A percentile compares a stretch with the other conserved stretches of the same genome.
Conservation (phyloP, 2,888 invertebrate species). For the Netelia fuscicornis region DNA sequence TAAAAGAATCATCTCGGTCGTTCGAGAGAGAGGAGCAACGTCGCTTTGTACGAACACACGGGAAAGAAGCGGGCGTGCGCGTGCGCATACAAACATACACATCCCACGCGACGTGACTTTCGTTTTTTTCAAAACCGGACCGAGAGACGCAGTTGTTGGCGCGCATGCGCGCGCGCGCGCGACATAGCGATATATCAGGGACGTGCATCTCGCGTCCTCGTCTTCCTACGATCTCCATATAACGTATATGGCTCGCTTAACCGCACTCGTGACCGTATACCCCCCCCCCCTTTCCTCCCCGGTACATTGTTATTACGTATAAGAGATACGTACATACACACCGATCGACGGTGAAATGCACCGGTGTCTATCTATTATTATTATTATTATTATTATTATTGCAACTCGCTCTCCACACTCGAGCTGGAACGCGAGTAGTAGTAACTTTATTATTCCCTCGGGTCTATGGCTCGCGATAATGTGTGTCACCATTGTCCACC, state of each 20-base stretch:
- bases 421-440: not conserved
- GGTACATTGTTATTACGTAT: slow-evolving; percentile 14
- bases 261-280: not conserved
- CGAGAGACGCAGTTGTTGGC: not conserved
- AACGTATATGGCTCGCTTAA: not conserved
- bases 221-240: slow-evolving; percentile 25
- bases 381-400: slow-evolving; percentile 8
- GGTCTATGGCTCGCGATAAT: slow-evolving; percentile 22
- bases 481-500: slow-evolving; percentile 41
- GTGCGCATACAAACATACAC: slow-evolving; percentile 4
- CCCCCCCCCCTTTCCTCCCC: not conserved
- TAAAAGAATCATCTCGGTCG: not conserved
- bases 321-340: not conserved
- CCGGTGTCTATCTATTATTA: not conserved
- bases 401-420: not conserved
- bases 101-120: slow-evolving; percentile 44
- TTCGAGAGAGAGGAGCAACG: not conserved
- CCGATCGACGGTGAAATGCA: not conserved
- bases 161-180: not conserved
- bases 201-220: slow-evolving; percentile 24
- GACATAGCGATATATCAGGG: slow-evolving; percentile 29
- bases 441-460: slow-evolving; percentile 28
- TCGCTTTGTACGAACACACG: not conserved
- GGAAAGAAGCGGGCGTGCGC: not conserved
- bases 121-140: slow-evolving; percentile 55